Percentiles rank a stretch among this genome's conserved stretches.
Evolutionary conservation across 2,888 invertebrate species (phyloP).

Genomic region (Hyles lineata): DNA sequence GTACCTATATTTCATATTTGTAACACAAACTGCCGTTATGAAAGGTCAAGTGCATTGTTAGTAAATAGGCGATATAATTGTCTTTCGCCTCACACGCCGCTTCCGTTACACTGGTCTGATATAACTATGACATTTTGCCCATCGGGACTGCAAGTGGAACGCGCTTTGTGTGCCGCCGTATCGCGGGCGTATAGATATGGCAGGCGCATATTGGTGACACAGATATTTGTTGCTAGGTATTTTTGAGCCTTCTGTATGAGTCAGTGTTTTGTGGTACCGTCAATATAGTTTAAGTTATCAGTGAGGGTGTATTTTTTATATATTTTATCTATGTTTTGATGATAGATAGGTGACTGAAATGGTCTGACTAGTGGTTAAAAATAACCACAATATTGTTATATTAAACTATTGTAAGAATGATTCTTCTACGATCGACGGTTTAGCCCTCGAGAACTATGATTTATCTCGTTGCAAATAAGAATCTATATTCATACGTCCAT

Average conservation of each 20-base stretch:
- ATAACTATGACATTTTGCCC: slow-evolving; percentile 82
- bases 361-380: too few species aligned
- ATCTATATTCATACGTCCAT: too few species aligned
- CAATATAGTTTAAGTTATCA: neutral
- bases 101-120: slow-evolving; percentile 81
- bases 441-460: too few species aligned
- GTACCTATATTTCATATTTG: slow-evolving; percentile 29
- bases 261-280: too few species aligned
- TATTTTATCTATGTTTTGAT: too few species aligned
- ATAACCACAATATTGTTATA: too few species aligned
- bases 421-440: too few species aligned
- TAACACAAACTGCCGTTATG: slow-evolving; percentile 52
- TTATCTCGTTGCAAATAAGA: too few species aligned
- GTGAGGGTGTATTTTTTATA: neutral
- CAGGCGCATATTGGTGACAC: slow-evolving; percentile 48
- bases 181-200: slow-evolving; percentile 57
- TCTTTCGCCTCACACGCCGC: slow-evolving; percentile 63
- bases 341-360: too few species aligned
- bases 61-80: slow-evolving; percentile 51
- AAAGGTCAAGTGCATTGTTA: slow-evolving; percentile 56
- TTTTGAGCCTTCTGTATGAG: too few species aligned
- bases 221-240: slow-evolving; percentile 30
- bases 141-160: slow-evolving; percentile 67
- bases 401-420: too few species aligned
- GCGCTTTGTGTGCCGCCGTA: slow-evolving; percentile 52